phyloP scores from a whole-genome alignment of 2,113 vertebrate species.

The Strix aluco region DNA sequence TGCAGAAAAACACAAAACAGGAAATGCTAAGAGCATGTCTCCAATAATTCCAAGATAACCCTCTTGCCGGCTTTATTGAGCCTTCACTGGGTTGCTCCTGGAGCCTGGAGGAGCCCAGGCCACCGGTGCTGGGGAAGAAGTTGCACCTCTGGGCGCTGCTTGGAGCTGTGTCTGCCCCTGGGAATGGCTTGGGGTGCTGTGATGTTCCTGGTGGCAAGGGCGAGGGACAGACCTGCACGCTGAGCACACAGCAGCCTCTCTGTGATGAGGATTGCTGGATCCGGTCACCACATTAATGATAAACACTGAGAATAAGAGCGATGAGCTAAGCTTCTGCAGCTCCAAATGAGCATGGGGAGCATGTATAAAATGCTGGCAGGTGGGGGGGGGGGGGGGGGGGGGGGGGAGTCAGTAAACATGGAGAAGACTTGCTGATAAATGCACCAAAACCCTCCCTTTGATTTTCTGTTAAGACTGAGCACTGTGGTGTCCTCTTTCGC shows the following conservation, averaged over 20 bases:
- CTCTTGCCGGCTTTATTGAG: fast-evolving
- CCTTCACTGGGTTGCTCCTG: fast-evolving
- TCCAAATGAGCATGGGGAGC: neutral
- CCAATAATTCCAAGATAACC: neutral
- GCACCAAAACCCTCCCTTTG: neutral
- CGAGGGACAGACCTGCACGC: neutral
- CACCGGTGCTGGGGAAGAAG: fast-evolving
- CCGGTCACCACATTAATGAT: neutral
- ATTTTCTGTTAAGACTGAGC: neutral
- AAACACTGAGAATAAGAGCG: neutral
- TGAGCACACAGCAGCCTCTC: neutral
- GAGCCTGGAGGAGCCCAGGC: neutral
- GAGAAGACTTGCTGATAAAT: neutral
- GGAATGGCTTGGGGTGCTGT: neutral
- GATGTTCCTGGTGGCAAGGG: neutral
- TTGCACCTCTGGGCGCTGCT: neutral
- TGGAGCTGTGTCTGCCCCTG: fast-evolving
- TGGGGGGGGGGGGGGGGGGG: too few species aligned
- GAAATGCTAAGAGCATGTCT: neutral
- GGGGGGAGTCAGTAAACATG: neutral
- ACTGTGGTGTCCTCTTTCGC: neutral
- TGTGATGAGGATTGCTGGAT: neutral
- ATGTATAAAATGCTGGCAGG: neutral
- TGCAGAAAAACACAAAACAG: neutral
- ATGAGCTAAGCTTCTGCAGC: neutral